phyloP scores from a whole-genome alignment of 2,113 vertebrate species.

The Prionailurus viverrinus region DNA sequence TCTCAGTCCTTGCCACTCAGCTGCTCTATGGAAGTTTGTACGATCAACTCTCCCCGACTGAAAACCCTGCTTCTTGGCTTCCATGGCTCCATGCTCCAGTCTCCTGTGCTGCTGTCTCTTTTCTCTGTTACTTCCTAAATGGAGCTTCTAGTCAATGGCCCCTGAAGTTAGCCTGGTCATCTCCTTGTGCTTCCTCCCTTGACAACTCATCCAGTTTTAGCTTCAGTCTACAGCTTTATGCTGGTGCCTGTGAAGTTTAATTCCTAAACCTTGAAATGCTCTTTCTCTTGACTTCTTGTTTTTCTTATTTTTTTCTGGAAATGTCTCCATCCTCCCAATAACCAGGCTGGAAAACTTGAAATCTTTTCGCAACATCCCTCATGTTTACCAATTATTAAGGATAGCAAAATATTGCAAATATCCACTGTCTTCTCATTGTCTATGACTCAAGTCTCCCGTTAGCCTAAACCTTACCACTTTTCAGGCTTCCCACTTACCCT shows the following conservation, averaged over 20 bases:
- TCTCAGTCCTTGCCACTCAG: background rate
- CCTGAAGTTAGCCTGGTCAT: background rate
- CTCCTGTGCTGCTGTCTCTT: background rate
- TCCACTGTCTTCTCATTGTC: background rate
- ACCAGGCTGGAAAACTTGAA: background rate
- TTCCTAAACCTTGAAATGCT: background rate
- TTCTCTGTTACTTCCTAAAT: background rate
- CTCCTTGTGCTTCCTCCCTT: background rate
- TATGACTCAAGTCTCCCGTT: background rate
- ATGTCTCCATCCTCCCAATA: background rate
- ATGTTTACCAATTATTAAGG: background rate
- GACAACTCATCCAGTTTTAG: background rate
- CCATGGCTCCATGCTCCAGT: background rate
- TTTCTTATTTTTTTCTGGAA: background rate
- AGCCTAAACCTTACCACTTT: background rate
- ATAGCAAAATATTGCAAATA: slow-evolving; percentile 16
- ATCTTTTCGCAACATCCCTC: background rate
- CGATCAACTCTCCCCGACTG: background rate
- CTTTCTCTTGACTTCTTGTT: background rate
- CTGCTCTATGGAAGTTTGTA: background rate
- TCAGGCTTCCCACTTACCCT: background rate
- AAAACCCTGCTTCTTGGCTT: background rate
- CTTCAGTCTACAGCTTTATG: background rate
- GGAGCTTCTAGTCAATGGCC: background rate
- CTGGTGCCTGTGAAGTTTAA: background rate